A percentile compares a stretch with the other conserved stretches of the same genome.
Conservation (phyloP, 2,113 vertebrate species). For the Apus apus region DNA sequence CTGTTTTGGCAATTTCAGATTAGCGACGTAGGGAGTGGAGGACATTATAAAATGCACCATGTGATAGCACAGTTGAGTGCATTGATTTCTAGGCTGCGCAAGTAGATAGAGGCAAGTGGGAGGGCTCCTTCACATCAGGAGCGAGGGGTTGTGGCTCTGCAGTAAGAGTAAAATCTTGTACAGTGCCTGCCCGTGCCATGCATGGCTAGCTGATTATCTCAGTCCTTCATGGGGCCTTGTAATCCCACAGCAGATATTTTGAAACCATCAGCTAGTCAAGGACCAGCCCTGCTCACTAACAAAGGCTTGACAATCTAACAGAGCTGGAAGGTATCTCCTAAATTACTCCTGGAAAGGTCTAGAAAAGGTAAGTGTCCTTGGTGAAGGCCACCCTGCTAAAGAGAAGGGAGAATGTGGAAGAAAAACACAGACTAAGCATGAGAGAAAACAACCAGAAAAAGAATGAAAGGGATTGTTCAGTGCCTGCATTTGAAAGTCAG, state of each 20-base stretch:
- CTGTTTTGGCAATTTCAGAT: slow-evolving; percentile 28
- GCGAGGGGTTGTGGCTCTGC: neutral
- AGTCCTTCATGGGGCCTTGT: neutral
- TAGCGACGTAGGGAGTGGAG: neutral
- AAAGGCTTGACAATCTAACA: neutral
- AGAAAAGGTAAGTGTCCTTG: neutral
- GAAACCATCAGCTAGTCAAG: neutral
- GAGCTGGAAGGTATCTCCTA: neutral
- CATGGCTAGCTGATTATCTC: neutral
- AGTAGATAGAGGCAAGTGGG: neutral
- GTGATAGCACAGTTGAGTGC: neutral
- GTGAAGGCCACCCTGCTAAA: neutral
- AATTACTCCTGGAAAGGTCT: neutral
- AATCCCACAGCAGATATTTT: neutral
- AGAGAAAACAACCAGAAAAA: neutral
- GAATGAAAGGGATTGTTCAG: neutral
- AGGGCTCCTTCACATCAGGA: neutral
- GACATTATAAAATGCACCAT: neutral
- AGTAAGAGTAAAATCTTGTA: neutral
- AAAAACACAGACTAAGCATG: neutral
- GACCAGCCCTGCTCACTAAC: neutral
- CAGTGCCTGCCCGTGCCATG: neutral
- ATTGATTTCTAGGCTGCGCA: neutral
- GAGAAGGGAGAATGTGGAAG: neutral
- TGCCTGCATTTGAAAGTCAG: neutral